Evolutionary conservation across 2,888 invertebrate genomes (phyloP), one percentile per base, ranked within the genome.

Genomic region (Himalopsyche japonica): DNA sequence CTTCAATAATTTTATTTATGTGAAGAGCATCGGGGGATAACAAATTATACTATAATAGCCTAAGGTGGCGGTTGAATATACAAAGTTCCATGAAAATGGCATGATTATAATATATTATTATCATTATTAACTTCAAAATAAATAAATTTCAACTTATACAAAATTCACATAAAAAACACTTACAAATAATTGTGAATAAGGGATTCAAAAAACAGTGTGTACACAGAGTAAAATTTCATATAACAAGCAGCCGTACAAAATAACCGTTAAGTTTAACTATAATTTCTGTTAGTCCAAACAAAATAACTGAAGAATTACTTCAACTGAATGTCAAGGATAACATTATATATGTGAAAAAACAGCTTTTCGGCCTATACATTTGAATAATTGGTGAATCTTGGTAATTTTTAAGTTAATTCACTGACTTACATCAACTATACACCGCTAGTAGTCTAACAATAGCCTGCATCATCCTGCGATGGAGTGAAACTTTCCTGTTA

Each of bases 81-180:
- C 70, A 70, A 70, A 70, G 12, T 27, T 70, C 70, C 70, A 70
- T 70, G 70, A 70, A 70, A 70, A 70, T 70, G 70, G 70, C 70
- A 70, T 70, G 70, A 70, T 70, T 70, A 70, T 70, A 70, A 70
- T 70, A 70, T 70, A 70, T 70, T 70, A 70, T 70, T 27, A 70
- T 70, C n/a, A 57, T 57, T 27, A 70, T 70, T 27, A 70, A 70
- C 70, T 70, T 70, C 24, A 70, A 70, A 70, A 70, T 70, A 70
- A 70, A 70, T 70, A 70, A 70, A 70, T 70, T 70, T 70, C 27
- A 70, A 70, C 70, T 70, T 70, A 70, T 70, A 70, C 70, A 70
- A 70, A 57, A 70, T 70, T 70, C 70, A 70, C 70, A 70, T 70
- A 70, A 70, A n/a, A 70, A 70, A 70, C 70, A 70, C 70, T 70